Base-by-base conservation (phyloP, 2,797 vertebrate species). In the Hipposideros larvatus region DNA sequence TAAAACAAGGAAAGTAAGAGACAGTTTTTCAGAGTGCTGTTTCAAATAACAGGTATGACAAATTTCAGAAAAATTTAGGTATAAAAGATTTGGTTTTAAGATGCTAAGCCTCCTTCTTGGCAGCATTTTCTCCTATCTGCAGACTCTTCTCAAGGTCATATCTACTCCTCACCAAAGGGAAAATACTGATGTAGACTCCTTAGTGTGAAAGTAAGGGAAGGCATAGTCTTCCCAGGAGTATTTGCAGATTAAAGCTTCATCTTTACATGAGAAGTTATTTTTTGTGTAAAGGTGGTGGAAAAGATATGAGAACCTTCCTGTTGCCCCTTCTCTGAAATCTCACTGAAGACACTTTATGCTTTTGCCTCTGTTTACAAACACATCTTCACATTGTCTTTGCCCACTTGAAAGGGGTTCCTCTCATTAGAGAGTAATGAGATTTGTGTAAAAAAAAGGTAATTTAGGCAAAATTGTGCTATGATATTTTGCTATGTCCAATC, bases 371-470 rank as follows among this genome's bases (percentile, higher is more conserved):
- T 24, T 91, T 73, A 51, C 22, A 78, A 74, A 92, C 48, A 43
- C 61, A 90, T 31, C 43, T 84, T 94, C 53, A 75, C 21, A n/a
- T 48, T 57, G 66, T 88, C 41, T 87, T 93, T 90, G 71, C 53
- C 31, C 59, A 53, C 10, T 11, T 77, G 34, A 96, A 95, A 93
- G 61, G 59, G 18, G 2, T 55, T 85, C 46, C 53, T 73, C 84
- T 94, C 68, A 73, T 65, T 68, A 88, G 87, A 94, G 34, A 94
- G 87, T 22, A 63, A 31, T 28, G 28, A 10, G 37, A 86, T 63
- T 68, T 31, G 16, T 75, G 28, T 41, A 57, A 84, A 21, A 7
- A 92, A 66, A 89, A 84, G 16, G 15, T 46, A 21, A 59, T 48
- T 94, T 86, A 46, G 43, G 43, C 84, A 87, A 95, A 96, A 75